Conservation (phyloP, 1,140 invertebrate species). For the Eriosoma lanigerum region DNA sequence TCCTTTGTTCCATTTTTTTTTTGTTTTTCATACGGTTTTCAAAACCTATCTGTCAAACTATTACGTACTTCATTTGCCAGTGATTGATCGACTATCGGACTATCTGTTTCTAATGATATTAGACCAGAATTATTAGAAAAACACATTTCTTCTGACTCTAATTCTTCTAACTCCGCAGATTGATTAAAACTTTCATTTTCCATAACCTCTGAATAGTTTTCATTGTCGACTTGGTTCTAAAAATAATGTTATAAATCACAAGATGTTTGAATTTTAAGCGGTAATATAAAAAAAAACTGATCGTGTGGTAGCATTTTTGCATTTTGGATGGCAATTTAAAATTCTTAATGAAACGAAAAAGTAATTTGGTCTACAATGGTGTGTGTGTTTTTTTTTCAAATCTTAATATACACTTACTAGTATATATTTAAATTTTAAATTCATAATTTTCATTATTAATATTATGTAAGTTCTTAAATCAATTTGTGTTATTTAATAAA, state of each 20-base stretch:
- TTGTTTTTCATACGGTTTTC: not conserved
- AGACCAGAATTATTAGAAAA: not conserved
- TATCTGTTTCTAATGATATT: not conserved
- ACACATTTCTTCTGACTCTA: not conserved
- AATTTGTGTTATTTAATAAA: too few species aligned
- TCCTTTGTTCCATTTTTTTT: not conserved
- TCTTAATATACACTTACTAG: too few species aligned
- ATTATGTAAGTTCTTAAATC: too few species aligned
- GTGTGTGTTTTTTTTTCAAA: too few species aligned
- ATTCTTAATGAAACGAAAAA: not conserved
- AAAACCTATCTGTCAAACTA: not conserved
- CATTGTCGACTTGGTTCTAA: not conserved
- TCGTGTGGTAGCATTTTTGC: not conserved
- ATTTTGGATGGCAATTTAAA: not conserved
- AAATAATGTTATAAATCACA: slow-evolving; percentile 19
- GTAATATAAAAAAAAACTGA: slow-evolving; percentile 16
- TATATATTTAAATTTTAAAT: too few species aligned
- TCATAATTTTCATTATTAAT: too few species aligned
- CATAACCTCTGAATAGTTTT: not conserved
- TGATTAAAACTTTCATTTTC: slow-evolving; percentile 26
- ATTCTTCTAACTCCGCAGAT: not conserved
- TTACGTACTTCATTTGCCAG: not conserved
- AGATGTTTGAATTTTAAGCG: slow-evolving; percentile 2
- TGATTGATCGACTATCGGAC: not conserved
- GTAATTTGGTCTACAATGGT: not conserved